Base-by-base conservation (phyloP, 1,140 invertebrate species). In the Dufourea novaeangliae region DNA sequence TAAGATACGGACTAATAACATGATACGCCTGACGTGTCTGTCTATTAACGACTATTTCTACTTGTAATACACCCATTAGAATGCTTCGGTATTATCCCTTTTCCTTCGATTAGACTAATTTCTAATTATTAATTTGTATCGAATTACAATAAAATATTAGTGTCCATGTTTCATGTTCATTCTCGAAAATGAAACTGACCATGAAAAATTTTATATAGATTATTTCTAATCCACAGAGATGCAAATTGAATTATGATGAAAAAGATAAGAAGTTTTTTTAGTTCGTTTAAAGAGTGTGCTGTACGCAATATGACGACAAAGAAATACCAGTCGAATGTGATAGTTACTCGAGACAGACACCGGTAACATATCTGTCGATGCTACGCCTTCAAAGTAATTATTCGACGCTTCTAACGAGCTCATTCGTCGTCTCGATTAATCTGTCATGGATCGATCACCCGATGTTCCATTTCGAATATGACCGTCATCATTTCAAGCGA, bases 321-420 rank as follows among this genome's bases (percentile, higher is more conserved):
- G n/a, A 46, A 67, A 82, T 34, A 44, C 29, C 54, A 20, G n/a
- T 27, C 29, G 22, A 39, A 41, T 46, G 61, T 64, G 52, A 57
- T 44, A 8, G 69, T 64, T 57, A 46, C 32, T 39, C 27, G 59
- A 46, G 54, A 54, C 62, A 70, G 66, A 56, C 56, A 59, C 67
- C 61, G 70, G 81, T 71, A 54, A 67, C 75, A 27, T 25, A 44
- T 77, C 44, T 29, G 39, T 78, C 34, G 41, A 56, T 62, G 62
- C 46, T 50, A 72, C 34, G 62, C 46, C n/a, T 78, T 39, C 63
- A 41, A n/a, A 72, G 63, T 34, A 83, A 82, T 73, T 68, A 70
- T 57, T 41, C 54, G 56, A 37, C 67, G 41, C 61, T 70, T 25
- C 44, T 29, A 41, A 25, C 74, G 56, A 37, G 32, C 56, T 34